phyloP scores from a whole-genome alignment of 1,140 invertebrate genomes.

The Holotrichia oblita region DNA sequence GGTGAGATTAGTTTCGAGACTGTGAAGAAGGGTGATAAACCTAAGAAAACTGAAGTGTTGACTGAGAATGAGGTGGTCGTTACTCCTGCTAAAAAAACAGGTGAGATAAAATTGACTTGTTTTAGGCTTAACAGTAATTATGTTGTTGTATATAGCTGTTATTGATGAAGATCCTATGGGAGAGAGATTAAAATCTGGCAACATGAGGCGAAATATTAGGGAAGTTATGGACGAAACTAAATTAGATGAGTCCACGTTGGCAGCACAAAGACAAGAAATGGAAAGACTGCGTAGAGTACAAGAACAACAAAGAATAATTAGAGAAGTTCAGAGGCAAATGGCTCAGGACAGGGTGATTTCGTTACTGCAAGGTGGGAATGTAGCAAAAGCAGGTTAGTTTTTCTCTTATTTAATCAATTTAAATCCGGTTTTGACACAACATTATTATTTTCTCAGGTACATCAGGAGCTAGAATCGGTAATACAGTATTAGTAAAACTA shows the following conservation, averaged over 20 bases:
- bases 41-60: constrained; percentile 53
- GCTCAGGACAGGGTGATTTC: constrained; percentile 75
- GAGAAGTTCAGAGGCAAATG: constrained; percentile 79
- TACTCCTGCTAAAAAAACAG: constrained; percentile 56
- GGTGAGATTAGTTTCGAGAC: constrained; percentile 64
- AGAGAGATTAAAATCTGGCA: constrained; percentile 65
- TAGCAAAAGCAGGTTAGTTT: constrained; percentile 60
- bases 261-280: constrained; percentile 91
- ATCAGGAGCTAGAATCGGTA: constrained; percentile 58
- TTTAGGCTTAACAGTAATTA: constrained; percentile 28
- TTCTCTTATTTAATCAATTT: not conserved
- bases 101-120: constrained; percentile 43
- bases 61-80: constrained; percentile 58
- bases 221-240: constrained; percentile 94
- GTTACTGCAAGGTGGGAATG: constrained; percentile 68
- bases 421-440: too few relatives aligned
- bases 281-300: constrained; percentile 86
- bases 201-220: constrained; percentile 84
- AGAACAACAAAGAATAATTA: constrained; percentile 82
- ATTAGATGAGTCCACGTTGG: constrained; percentile 89
- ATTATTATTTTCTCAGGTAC: constrained; percentile 42
- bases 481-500: constrained; percentile 71
- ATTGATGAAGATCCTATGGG: constrained; percentile 51
- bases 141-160: constrained; percentile 17
- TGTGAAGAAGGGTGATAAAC: constrained; percentile 59